Evolutionary conservation across 1,140 invertebrate genomes (phyloP), one percentile per base, ranked within the genome.

Genomic region (Paralvinella palmiformis): DNA sequence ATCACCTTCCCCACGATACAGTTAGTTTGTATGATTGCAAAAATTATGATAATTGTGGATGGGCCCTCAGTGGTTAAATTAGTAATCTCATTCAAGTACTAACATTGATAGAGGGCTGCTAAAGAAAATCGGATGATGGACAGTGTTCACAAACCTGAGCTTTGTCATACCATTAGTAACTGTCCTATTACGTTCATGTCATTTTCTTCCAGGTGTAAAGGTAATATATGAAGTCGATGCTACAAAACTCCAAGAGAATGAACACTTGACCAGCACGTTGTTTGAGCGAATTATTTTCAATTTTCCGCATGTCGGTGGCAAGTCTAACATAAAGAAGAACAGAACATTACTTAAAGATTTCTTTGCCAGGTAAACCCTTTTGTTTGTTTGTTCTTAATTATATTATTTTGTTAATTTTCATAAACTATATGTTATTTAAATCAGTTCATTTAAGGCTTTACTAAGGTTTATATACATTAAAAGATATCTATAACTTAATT

Each of bases 231-330:
- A 79, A 37, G 79, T 85, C 27, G 85, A 86, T 82, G 85, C 76
- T n/a, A 73, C 70, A 24, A 62, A 71, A 41, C 64, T 79, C 7
- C 71, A 76, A 29, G 59, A 33, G 7, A 77, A 72, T 65, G 27
- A 70, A 17, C 50, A 59, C 10, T 69, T 84, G 17, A 68, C 44
- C 22, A 63, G 69, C 6, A 56, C 73, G 44, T 62, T 63, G 37
- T 86, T 85, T 74, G 68, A 79, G 20, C 79, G 80, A 73, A 81
- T 87, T 37, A 78, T 87, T 36, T 87, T 87, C 69, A 87, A 87
- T 69, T 87, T 87, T 74, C 86, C 86, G 32, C 85, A 87, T 72
- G 79, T 83, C 52, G 84, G 85, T 55, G 85, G 85, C n/a, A 87
- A 87, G 79, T 86, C 86, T 78, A 84, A 85, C 71, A 82, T 86